phyloP scores from a whole-genome alignment of 1,140 invertebrate genomes.

The Megalonaias nervosa region DNA sequence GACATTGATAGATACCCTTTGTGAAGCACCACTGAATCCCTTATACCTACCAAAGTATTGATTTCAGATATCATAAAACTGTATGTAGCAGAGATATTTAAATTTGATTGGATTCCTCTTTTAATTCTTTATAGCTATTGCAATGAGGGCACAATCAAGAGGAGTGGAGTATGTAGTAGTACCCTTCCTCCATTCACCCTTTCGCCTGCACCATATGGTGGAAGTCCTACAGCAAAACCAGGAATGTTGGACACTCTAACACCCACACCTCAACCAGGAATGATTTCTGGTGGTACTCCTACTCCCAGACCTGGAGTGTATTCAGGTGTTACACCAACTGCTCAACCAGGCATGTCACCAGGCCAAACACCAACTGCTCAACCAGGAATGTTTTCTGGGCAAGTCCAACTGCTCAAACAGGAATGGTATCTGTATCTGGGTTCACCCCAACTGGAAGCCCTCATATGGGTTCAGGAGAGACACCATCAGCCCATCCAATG shows the following conservation, averaged over 20 bases:
- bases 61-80: too few relatives aligned
- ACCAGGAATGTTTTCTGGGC: conserved; percentile 17
- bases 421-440: background rate
- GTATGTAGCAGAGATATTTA: too few relatives aligned
- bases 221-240: background rate
- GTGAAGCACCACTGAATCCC: too few relatives aligned
- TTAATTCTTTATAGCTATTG: conserved; percentile 37
- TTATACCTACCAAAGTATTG: too few relatives aligned
- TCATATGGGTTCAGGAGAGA: background rate
- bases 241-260: background rate
- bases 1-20: too few relatives aligned
- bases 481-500: conserved; percentile 19
- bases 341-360: conserved; percentile 16
- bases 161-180: conserved; percentile 42
- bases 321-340: conserved; percentile 15
- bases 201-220: background rate
- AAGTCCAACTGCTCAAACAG: conserved; percentile 1
- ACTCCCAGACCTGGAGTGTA: background rate
- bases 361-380: conserved; percentile 19
- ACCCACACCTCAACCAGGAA: conserved; percentile 16
- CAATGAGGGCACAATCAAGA: conserved; percentile 39
- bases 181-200: conserved; percentile 25
- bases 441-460: conserved; percentile 7
- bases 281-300: background rate
- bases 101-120: background rate